These are phyloP conservation scores for Papilio dardanus DNA, from an alignment of 1,140 invertebrate species.

Conservation along the genomic window DNA sequence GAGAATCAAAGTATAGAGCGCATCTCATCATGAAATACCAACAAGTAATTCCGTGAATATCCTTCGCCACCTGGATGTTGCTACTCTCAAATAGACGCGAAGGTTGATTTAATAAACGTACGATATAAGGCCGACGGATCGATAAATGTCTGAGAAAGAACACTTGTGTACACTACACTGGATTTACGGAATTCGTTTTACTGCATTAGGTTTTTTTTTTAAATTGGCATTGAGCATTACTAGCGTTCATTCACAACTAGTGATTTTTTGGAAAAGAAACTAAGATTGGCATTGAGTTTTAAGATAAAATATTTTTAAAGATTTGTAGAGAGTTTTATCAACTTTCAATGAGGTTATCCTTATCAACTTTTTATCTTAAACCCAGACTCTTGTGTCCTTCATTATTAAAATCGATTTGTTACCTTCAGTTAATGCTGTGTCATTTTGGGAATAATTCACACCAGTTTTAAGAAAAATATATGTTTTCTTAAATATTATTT, in stretches of 20 bases:
- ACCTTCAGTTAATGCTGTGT: not conserved
- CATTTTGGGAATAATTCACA: not conserved
- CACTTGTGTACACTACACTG: slow-evolving; percentile 25
- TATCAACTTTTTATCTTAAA: slow-evolving; percentile 10
- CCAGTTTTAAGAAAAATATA: too few species aligned
- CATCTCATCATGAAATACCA: slow-evolving; percentile 36
- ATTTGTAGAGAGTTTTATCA: slow-evolving; percentile 22
- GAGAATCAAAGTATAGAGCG: slow-evolving; percentile 32
- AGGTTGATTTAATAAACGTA: slow-evolving; percentile 39
- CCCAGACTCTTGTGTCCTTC: not conserved
- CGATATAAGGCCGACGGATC: slow-evolving; percentile 25
- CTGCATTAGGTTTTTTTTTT: not conserved
- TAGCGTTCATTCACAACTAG: slow-evolving; percentile 6
- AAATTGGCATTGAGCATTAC: slow-evolving; percentile 1
- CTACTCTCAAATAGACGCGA: slow-evolving; percentile 29
- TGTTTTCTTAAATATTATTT: not conserved
- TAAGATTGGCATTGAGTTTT: slow-evolving; percentile 16
- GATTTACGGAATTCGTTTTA: slow-evolving; percentile 5
- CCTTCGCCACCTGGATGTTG: slow-evolving; percentile 26
- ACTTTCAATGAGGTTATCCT: slow-evolving; percentile 10
- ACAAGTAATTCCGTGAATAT: slow-evolving; percentile 43
- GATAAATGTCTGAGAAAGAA: slow-evolving; percentile 25
- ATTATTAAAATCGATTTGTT: not conserved
- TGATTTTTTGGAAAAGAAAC: not conserved
- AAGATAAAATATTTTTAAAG: slow-evolving; percentile 11